Percentiles rank a stretch among this genome's conserved stretches.
These are phyloP conservation scores for Botia kubotai DNA, from an alignment of 2,797 vertebrate species.

Conservation along the genomic window DNA sequence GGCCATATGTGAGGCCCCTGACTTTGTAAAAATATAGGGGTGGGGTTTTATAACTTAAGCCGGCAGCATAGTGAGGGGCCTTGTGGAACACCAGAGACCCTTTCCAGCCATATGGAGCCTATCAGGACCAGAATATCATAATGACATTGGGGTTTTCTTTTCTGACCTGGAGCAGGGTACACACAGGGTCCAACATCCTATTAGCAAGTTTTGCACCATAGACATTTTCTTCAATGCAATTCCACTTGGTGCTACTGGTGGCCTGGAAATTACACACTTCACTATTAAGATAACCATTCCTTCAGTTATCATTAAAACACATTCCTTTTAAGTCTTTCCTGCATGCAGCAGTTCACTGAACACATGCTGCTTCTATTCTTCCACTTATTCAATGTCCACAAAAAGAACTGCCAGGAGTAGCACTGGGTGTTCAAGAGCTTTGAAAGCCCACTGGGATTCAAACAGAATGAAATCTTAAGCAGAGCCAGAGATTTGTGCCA, in stretches of 20 bases:
- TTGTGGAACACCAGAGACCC: too few species aligned
- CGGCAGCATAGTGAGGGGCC: too few species aligned
- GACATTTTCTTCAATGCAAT: neutral
- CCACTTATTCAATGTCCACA: neutral
- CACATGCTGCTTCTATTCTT: constrained; percentile 3
- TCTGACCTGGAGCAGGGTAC: neutral
- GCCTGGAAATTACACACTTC: neutral
- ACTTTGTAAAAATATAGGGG: too few species aligned
- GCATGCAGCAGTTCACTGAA: constrained; percentile 13
- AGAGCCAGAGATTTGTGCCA: constrained; percentile 1
- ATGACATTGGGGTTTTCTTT: neutral
- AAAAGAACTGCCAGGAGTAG: neutral
- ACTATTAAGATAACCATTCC: neutral
- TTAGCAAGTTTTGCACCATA: neutral
- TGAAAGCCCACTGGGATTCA: constrained; percentile 2
- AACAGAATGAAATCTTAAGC: constrained; percentile 9
- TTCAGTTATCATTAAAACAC: constrained; percentile 3
- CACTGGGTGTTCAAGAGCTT: neutral
- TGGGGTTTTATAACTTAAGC: too few species aligned
- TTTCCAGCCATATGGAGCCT: neutral
- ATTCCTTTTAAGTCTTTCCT: constrained; percentile 8
- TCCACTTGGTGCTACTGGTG: neutral
- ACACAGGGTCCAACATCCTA: neutral
- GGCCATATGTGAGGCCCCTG: too few species aligned
- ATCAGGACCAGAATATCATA: neutral